Evolutionary conservation across 2,888 invertebrate species (phyloP), one percentile per base, ranked within the genome.

Genomic region (Sinhomidia bicolor): DNA sequence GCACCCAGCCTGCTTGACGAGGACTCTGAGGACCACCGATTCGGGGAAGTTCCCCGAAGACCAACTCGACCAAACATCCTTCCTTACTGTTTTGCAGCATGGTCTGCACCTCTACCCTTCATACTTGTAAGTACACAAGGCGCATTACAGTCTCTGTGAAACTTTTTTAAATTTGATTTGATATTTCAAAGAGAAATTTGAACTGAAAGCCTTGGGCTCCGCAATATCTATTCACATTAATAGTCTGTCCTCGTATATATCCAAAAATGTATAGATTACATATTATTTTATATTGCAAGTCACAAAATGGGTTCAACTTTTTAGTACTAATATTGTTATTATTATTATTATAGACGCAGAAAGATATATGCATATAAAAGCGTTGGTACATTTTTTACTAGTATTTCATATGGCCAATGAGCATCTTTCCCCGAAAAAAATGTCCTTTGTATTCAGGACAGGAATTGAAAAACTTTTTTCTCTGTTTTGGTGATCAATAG

Each of bases 21-120:
- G 23, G 89, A 89, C 62, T 86, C 90, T 32, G 88, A 88, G 74
- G 89, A 89, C 93, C 93, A 89, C 93, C 93, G 89, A 93, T 95
- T 68, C 95, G 95, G 26, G 89, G 89, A 85, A 88, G 71, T 87
- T 85, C 86, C 88, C 83, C 95, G 95, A 91, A 95, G 95, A 92
- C 68, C 82, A 51, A 83, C 81, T 20, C 80, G 85, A 85, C 90
- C 90, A 79, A 89, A 88, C 20, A 90, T 89, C 74, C 78, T 92
- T 47, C 90, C 91, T 36, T 95, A 95, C 93, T 95, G 95, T 92
- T 93, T 95, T 32, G 93, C 95, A 79, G 95, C 96, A 0, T 96
- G 96, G 93, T 95, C 95, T 14, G 94, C 95, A 10, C 96, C 96
- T 0, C 95, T 95, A 51, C 93, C 95, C 54, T 94, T 96, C 89